Evolutionary conservation across 2,888 invertebrate genomes (phyloP).

Genomic region (Stenotaenia linearis): DNA sequence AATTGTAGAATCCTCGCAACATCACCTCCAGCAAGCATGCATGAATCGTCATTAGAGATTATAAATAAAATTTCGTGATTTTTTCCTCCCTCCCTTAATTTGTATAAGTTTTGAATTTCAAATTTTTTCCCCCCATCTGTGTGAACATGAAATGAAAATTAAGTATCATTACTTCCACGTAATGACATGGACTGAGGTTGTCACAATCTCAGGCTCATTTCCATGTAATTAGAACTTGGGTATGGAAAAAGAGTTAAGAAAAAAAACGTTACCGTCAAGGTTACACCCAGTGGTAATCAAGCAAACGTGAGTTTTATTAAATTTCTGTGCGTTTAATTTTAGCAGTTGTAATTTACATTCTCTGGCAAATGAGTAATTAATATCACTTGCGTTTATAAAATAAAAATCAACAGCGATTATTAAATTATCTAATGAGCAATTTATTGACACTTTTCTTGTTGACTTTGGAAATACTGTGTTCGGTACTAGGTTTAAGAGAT

Average conservation of each 20-base stretch:
- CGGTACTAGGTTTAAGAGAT: not conserved
- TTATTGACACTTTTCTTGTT: not conserved
- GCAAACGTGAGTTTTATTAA: not conserved
- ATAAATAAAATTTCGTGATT: not conserved
- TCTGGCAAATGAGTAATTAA: not conserved
- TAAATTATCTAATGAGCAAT: not conserved
- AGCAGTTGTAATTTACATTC: no score
- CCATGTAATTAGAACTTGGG: not conserved
- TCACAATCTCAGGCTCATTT: not conserved
- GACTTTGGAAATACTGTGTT: not conserved
- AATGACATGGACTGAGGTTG: not conserved
- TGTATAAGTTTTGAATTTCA: not conserved
- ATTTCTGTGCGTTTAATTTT: not conserved
- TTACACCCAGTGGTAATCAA: not conserved
- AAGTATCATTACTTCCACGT: conserved; percentile 1
- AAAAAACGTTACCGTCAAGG: not conserved
- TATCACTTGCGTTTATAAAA: not conserved
- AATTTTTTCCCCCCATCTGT: not conserved
- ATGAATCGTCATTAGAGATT: not conserved
- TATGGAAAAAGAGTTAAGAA: no score
- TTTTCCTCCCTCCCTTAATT: not conserved
- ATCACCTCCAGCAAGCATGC: not conserved
- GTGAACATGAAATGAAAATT: not conserved
- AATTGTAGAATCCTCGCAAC: not conserved
- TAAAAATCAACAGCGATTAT: not conserved